Conservation (phyloP, 1,140 invertebrate species). For the Drosophila arizonae region DNA sequence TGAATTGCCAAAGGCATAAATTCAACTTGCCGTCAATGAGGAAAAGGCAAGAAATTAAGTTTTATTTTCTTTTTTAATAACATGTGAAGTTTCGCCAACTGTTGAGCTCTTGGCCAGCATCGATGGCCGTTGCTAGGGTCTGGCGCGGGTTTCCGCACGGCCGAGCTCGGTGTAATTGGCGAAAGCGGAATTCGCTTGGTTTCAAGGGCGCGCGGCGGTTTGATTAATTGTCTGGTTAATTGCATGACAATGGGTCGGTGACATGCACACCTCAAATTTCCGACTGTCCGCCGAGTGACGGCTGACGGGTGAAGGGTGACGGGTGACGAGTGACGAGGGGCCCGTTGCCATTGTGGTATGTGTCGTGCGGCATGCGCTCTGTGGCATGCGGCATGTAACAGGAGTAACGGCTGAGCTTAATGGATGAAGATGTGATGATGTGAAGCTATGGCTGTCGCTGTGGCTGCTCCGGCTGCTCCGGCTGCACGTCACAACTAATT, state of each 20-base stretch:
- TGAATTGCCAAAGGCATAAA: constrained; percentile 27
- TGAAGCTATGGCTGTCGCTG: too few species aligned
- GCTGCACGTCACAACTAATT: constrained; percentile 54
- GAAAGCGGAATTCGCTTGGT: constrained; percentile 49
- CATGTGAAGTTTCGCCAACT: neutral
- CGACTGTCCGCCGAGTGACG: neutral
- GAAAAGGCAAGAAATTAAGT: constrained; percentile 26
- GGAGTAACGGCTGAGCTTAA: neutral
- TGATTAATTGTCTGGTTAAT: constrained; percentile 71
- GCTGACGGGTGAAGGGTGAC: neutral
- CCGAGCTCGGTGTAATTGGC: constrained; percentile 34
- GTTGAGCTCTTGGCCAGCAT: neutral
- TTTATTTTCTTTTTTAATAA: constrained; percentile 28
- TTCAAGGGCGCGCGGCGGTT: constrained; percentile 27
- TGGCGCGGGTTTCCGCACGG: neutral
- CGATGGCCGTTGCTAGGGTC: constrained; percentile 1
- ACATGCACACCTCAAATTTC: constrained; percentile 33
- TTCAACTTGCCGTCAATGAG: constrained; percentile 18
- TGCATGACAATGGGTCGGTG: constrained; percentile 41
- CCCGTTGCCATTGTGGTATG: neutral
- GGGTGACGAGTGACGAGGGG: neutral
- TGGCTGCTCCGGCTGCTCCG: neutral
- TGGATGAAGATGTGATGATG: constrained; percentile 3
- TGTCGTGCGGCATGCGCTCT: neutral
- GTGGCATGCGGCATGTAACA: neutral